Base-by-base conservation (phyloP, 2,797 vertebrate genomes). In the Esox lucius region DNA sequence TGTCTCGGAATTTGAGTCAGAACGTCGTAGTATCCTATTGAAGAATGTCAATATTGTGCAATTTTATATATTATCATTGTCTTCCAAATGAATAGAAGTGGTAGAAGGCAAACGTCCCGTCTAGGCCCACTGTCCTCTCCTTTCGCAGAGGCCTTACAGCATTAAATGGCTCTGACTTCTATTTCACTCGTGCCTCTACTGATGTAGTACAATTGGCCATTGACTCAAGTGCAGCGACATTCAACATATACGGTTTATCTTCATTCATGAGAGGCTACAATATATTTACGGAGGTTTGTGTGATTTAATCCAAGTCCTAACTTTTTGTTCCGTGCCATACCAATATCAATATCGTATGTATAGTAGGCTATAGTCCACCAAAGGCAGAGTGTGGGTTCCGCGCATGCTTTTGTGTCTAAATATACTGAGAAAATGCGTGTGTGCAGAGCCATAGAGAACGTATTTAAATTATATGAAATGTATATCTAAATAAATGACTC, bases 111-210 rank as follows among this genome's bases (percentile, higher is more conserved):
- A 31, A 35, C 6, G 6, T 24, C 5, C 13, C 24, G 13, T 17
- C 42, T 26, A 28, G 24, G 46, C 22, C 68, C 13, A 15, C 5
- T 65, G 62, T 33, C 26, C 28, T 8, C 62, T 31, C 28, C 62
- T 31, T 65, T 65, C 26, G 16, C 28, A 17, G 64, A 33, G 15
- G 28, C 66, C n/a, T 49, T 2, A n/a, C n/a, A 12, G 39, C 39
- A 7, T 70, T 16, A 70, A 31, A 3, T 53, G 7, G 7, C 31
- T 11, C 33, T 19, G 65, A 13, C 66, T 22, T 53, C 69, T 70
- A 28, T 70, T 70, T 53, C 49, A 70, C 28, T 15, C 28, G 69
- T 51, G 28, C 17, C 49, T 70, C 17, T 53, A 7, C 49, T 70
- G 48, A 33, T 51, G 70, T 24, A 49, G 9, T 19, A 33, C 49